Evolutionary conservation across 2,797 vertebrate genomes (phyloP), one percentile per base, ranked within the genome.

Genomic region (Mus caroli): DNA sequence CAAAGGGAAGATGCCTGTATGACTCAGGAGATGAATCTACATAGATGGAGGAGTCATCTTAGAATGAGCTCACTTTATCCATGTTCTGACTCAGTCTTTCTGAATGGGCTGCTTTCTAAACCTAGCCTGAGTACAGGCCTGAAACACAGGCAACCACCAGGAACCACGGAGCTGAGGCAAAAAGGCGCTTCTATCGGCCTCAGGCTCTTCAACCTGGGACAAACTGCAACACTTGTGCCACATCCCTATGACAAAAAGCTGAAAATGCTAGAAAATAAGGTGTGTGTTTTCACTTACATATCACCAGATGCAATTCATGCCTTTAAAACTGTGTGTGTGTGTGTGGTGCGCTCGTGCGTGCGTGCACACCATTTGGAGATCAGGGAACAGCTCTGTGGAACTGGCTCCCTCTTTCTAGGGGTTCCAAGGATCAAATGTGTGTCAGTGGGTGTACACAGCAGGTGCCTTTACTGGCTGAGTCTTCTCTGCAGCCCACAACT

Each of bases 211-310:
- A 86, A 17, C 37, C 14, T 83, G 8, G 37, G 56, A 83, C 56
- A 43, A 31, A 83, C 13, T 28, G 12, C n/a, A 15, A 7, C 43
- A 31, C 40, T 19, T 22, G 43, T 34, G 13, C 40, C 31, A 64
- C 60, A 85, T 40, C 54, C 24, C 0, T 19, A 20, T 37, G 40
- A 37, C 46, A 43, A 28, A 78, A 14, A 62, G 52, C 6, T 40
- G 20, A 76, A 15, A 31, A 58, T 40, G 54, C 9, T 56, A 14
- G 82, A 24, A 37, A 52, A 54, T 50, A 52, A 84, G 17, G 64
- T 64, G 69, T 73, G 69, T 34, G 17, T 56, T 93, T 88, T 88
- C 56, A 96, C n/a, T n/a, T 54, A 54, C 14, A 50, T 50, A 83
- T 76, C 62, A 93, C 69, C 60, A 85, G 93, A 92, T 62, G 46